A percentile compares a stretch with the other conserved stretches of the same genome.
phyloP scores from a whole-genome alignment of 2,113 vertebrate species.

The Prochilodus magdalenae region DNA sequence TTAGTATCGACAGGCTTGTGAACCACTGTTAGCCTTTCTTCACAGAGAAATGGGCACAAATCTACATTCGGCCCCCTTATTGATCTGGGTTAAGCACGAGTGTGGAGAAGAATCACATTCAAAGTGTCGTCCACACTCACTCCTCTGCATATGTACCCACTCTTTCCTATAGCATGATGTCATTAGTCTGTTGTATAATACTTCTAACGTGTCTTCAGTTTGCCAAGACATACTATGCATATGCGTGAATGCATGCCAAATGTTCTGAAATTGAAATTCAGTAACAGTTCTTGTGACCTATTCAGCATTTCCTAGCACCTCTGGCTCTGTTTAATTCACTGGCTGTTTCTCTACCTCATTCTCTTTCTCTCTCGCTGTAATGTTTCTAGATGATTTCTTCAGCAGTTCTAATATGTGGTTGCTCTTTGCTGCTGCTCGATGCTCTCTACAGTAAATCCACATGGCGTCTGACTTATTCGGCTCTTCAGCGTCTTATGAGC shows the following conservation, averaged over 20 bases:
- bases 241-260: too few relatives aligned
- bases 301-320: neutral
- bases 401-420: slow-evolving; percentile 30
- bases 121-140: slow-evolving; percentile 13
- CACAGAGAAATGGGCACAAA: slow-evolving; percentile 42
- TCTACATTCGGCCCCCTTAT: slow-evolving; percentile 39
- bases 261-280: neutral
- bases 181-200: neutral
- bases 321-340: neutral
- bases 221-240: too few relatives aligned
- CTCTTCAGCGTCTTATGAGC: slow-evolving; percentile 55
- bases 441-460: slow-evolving; percentile 46
- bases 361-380: neutral
- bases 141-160: neutral
- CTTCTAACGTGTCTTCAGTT: too few relatives aligned
- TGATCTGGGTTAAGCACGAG: slow-evolving; percentile 41
- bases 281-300: neutral
- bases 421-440: neutral
- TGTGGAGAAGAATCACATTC: slow-evolving; percentile 39
- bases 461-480: slow-evolving; percentile 52
- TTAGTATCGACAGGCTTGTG: slow-evolving; percentile 35
- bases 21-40: slow-evolving; percentile 44
- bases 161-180: neutral
- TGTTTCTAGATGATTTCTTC: slow-evolving; percentile 33
- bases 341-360: neutral